phyloP scores from a whole-genome alignment of 2,113 vertebrate genomes.

The Centropus bengalensis region DNA sequence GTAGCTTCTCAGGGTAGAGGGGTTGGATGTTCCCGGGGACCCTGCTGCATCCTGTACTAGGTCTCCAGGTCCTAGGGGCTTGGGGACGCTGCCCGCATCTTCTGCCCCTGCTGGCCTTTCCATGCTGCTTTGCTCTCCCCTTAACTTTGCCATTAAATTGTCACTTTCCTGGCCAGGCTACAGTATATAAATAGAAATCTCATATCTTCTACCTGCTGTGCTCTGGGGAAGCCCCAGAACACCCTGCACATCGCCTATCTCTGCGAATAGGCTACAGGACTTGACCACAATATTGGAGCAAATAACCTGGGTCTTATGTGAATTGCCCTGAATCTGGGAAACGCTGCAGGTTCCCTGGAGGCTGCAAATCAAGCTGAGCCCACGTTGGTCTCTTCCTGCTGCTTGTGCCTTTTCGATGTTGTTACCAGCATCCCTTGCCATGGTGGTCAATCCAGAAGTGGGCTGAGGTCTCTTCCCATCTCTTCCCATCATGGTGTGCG shows the following conservation, averaged over 20 bases:
- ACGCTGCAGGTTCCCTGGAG: neutral
- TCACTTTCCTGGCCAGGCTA: neutral
- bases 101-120: neutral
- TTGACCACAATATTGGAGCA: slow-evolving; percentile 42
- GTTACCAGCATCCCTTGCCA: fast-evolving
- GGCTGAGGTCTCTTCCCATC: neutral
- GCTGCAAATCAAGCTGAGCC: neutral
- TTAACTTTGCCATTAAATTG: neutral
- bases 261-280: neutral
- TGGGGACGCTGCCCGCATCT: neutral
- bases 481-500: neutral
- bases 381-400: neutral
- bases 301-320: slow-evolving; percentile 34
- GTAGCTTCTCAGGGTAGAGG: neutral
- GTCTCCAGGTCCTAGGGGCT: neutral
- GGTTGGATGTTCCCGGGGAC: neutral
- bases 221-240: slow-evolving; percentile 53
- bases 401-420: fast-evolving
- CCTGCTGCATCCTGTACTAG: neutral
- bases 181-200: slow-evolving; percentile 65
- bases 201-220: slow-evolving; percentile 51
- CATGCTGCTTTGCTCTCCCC: neutral
- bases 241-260: neutral
- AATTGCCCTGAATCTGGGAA: neutral
- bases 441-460: fast-evolving